A percentile compares a stretch with the other conserved stretches of the same genome.
These are phyloP conservation scores for Rhorus exstirpatorius DNA, from an alignment of 2,888 invertebrate species.

Conservation along the genomic window DNA sequence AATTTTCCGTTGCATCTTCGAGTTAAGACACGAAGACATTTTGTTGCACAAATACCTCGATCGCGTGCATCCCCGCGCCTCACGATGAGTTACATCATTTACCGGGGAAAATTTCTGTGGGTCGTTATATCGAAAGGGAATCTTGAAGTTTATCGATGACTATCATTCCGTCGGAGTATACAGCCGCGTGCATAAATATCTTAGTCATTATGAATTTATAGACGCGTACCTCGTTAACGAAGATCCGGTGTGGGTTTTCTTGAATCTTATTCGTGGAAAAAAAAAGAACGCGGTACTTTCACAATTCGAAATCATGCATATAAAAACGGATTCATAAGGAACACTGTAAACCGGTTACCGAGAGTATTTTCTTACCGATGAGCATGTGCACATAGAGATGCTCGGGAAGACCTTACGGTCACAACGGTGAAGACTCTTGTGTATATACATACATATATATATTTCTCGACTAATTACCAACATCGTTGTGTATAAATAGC, in stretches of 20 bases:
- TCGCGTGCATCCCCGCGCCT: too few relatives aligned
- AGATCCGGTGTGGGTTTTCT: constrained; percentile 46
- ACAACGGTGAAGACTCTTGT: background rate
- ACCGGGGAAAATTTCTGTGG: constrained; percentile 15
- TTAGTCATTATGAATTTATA: constrained; percentile 35
- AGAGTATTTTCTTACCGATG: constrained; percentile 59
- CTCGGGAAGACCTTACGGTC: constrained; percentile 44
- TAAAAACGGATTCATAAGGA: constrained; percentile 47
- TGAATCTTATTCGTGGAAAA: constrained; percentile 1
- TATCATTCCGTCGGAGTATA: background rate
- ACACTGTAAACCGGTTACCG: constrained; percentile 70
- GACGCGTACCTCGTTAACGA: constrained; percentile 30
- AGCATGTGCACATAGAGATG: constrained; percentile 46
- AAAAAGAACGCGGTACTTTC: constrained; percentile 66
- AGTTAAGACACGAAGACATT: background rate
- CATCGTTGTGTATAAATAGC: constrained; percentile 39
- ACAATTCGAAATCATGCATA: constrained; percentile 70
- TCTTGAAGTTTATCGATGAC: constrained; percentile 11
- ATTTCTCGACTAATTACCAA: constrained; percentile 38
- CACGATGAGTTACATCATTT: background rate
- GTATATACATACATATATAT: too few relatives aligned
- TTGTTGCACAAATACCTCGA: background rate
- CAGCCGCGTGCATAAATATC: background rate
- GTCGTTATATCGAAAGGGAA: constrained; percentile 43
- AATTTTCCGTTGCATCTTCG: too few relatives aligned